Evolutionary conservation across 2,797 vertebrate genomes (phyloP).

Genomic region (Euthynnus affinis): DNA sequence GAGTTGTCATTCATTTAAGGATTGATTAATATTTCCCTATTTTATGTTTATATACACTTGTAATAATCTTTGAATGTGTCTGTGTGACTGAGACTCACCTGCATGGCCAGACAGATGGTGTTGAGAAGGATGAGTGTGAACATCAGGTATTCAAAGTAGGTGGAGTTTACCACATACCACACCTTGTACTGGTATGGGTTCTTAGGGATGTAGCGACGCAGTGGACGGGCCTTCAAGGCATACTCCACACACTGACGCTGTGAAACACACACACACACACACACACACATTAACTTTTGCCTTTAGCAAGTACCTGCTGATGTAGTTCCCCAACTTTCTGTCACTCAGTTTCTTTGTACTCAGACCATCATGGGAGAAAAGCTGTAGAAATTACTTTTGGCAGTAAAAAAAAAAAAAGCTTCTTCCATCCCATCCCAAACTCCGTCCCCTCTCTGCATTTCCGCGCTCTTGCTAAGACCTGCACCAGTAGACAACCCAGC

Average conservation of each 20-base stretch:
- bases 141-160: conserved; percentile 99
- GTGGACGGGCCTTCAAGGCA: conserved; percentile 95
- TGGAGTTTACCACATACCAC: conserved; percentile 99
- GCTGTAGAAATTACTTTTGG: conserved; percentile 13
- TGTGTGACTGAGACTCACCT: conserved; percentile 84
- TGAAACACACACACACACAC: conserved; percentile 49
- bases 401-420: conserved; percentile 15
- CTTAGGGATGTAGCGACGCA: conserved; percentile 98
- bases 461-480: conserved; percentile 29
- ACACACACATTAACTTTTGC: background rate
- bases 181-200: conserved; percentile 99
- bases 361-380: conserved; percentile 10
- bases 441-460: conserved; percentile 27
- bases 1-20: background rate
- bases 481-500: conserved; percentile 48
- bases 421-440: conserved; percentile 15
- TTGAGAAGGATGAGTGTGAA: conserved; percentile 99
- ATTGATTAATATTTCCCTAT: background rate
- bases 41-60: background rate
- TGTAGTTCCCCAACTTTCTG: background rate
- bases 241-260: conserved; percentile 99
- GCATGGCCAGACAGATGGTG: conserved; percentile 99
- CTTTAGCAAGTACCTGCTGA: background rate
- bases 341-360: background rate
- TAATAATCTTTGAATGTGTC: background rate